Conservation (phyloP, 2,888 invertebrate genomes). For the Micropterix aruncella region DNA sequence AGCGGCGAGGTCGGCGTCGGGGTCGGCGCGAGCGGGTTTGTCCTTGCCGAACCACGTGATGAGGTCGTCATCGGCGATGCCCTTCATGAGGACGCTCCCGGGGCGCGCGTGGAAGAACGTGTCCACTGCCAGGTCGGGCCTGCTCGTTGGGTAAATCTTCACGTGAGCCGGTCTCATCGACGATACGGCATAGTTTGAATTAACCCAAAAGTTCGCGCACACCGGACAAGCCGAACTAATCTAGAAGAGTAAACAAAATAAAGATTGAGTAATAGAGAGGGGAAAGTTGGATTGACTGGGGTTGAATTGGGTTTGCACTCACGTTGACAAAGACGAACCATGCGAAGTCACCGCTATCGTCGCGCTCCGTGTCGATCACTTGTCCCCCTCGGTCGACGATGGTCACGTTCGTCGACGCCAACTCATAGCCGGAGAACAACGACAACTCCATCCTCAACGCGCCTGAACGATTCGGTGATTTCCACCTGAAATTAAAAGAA, state of each 20-base stretch:
- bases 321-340: conserved; percentile 55
- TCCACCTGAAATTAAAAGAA: conserved; percentile 36
- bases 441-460: conserved; percentile 46
- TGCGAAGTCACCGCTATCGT: conserved; percentile 42
- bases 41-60: conserved; percentile 53
- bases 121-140: conserved; percentile 48
- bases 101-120: conserved; percentile 47
- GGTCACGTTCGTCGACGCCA: conserved; percentile 38
- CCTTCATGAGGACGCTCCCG: conserved; percentile 43
- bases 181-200: conserved; percentile 43
- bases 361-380: conserved; percentile 44
- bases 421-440: conserved; percentile 48
- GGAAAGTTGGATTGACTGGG: not conserved
- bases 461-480: conserved; percentile 42
- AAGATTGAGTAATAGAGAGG: not conserved
- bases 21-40: conserved; percentile 31
- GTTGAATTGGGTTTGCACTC: conserved; percentile 17
- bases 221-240: conserved; percentile 44
- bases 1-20: conserved; percentile 19
- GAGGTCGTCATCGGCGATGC: conserved; percentile 49
- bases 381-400: conserved; percentile 40
- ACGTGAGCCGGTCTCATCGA: conserved; percentile 48
- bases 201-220: conserved; percentile 44
- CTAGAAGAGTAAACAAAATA: conserved; percentile 18
- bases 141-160: conserved; percentile 44